Percentiles rank a stretch among this genome's conserved stretches.
These are phyloP conservation scores for Dasypolia templi DNA, from an alignment of 2,888 invertebrate genomes.

Conservation along the genomic window DNA sequence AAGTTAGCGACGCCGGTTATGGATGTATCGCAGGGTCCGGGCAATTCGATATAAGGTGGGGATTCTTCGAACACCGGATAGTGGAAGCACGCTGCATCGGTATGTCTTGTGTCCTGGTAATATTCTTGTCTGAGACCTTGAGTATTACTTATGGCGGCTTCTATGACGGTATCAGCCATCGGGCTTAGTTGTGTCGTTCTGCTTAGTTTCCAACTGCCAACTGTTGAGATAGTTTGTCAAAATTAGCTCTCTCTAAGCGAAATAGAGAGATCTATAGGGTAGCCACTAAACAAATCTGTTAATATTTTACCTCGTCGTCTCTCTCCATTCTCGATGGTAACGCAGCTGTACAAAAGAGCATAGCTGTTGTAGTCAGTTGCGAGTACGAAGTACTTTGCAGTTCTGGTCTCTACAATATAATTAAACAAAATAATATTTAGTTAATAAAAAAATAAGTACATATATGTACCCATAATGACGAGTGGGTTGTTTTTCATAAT, in stretches of 20 bases:
- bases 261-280: neutral
- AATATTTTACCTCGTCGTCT: conserved; percentile 79
- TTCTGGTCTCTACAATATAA: conserved; percentile 60
- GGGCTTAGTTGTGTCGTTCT: conserved; percentile 71
- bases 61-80: conserved; percentile 28
- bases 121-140: conserved; percentile 79
- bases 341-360: conserved; percentile 83
- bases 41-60: conserved; percentile 35
- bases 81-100: conserved; percentile 67
- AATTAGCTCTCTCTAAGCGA: neutral
- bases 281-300: neutral
- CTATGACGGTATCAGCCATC: conserved; percentile 70
- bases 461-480: neutral
- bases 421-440: neutral
- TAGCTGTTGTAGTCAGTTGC: conserved; percentile 82
- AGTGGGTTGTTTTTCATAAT: too few relatives aligned
- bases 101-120: conserved; percentile 78
- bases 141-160: conserved; percentile 72
- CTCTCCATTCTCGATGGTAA: conserved; percentile 70
- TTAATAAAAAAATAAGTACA: too few relatives aligned
- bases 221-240: conserved; percentile 66
- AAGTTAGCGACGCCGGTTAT: conserved; percentile 32
- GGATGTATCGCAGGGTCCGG: conserved; percentile 26
- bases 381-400: conserved; percentile 77
- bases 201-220: conserved; percentile 85